These are phyloP conservation scores for Microctenopoma lineatum DNA, from an alignment of 2,797 vertebrate genomes.

Conservation along the genomic window DNA sequence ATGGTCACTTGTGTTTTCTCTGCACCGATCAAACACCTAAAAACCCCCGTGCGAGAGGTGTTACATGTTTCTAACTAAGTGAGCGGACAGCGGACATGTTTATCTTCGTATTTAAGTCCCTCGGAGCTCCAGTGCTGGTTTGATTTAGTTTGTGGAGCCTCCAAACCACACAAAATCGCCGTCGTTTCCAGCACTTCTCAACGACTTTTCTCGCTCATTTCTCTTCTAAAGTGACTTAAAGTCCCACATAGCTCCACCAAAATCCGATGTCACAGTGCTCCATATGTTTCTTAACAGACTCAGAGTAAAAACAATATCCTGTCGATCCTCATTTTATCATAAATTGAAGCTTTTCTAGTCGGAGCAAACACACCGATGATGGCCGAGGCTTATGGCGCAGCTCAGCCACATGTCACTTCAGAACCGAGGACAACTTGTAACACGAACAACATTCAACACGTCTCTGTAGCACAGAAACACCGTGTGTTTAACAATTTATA, in stretches of 20 bases:
- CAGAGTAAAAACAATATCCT: rapidly evolving
- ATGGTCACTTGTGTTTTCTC: slow-evolving; percentile 63
- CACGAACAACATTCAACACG: not conserved
- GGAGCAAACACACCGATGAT: slow-evolving; percentile 52
- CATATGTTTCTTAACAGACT: not conserved
- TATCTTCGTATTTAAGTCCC: not conserved
- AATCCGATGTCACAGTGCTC: rapidly evolving
- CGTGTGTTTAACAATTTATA: too few species aligned
- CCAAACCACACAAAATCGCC: slow-evolving; percentile 22
- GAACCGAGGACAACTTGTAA: not conserved
- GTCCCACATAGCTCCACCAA: not conserved
- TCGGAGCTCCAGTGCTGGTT: not conserved
- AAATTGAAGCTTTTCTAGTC: not conserved
- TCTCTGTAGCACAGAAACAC: not conserved
- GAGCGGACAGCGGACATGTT: not conserved
- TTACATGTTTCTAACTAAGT: not conserved
- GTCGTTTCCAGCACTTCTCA: not conserved
- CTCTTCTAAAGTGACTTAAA: not conserved
- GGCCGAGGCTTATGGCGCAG: not conserved
- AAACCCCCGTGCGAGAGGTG: not conserved
- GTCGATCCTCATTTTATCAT: rapidly evolving
- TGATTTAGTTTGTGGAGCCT: slow-evolving; percentile 2
- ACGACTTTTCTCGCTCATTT: not conserved
- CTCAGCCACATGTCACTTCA: not conserved
- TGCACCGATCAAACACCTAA: slow-evolving; percentile 1